These are phyloP conservation scores for Tridacna crocea DNA, from an alignment of 2,888 invertebrate species.

Conservation along the genomic window DNA sequence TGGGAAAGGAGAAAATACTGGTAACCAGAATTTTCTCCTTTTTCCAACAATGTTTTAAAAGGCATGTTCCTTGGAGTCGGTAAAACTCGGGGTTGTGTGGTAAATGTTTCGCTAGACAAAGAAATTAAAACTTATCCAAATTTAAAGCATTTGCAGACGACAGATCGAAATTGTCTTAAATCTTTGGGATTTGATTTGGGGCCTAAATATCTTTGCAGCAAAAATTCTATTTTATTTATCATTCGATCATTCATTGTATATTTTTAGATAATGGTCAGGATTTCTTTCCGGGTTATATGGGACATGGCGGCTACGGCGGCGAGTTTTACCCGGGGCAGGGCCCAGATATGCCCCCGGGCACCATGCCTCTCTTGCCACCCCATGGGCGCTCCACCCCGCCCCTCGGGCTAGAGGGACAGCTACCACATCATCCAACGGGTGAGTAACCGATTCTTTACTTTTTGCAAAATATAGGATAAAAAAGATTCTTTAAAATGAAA, in stretches of 20 bases:
- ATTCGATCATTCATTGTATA: constrained; percentile 12
- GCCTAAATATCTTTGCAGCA: neutral
- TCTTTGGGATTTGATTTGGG: too few relatives aligned
- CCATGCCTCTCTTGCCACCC: constrained; percentile 71
- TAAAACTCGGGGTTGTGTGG: too few relatives aligned
- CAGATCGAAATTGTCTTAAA: too few relatives aligned
- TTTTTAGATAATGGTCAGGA: constrained; percentile 76
- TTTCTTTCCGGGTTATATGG: constrained; percentile 75
- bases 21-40: neutral
- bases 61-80: too few relatives aligned
- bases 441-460: constrained; percentile 12
- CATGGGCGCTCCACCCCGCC: constrained; percentile 71
- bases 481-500: too few relatives aligned
- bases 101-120: too few relatives aligned
- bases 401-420: constrained; percentile 65
- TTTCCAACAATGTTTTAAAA: neutral
- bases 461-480: too few relatives aligned
- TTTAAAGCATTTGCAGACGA: too few relatives aligned
- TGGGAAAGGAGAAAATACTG: neutral
- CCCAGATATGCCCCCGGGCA: constrained; percentile 68
- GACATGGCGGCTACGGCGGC: constrained; percentile 72
- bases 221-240: neutral
- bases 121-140: too few relatives aligned
- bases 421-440: constrained; percentile 65
- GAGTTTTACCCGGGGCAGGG: constrained; percentile 76